Percentiles rank a stretch among this genome's conserved stretches.
phyloP scores from a whole-genome alignment of 2,113 vertebrate species.

The Macheiramphus alcinus region DNA sequence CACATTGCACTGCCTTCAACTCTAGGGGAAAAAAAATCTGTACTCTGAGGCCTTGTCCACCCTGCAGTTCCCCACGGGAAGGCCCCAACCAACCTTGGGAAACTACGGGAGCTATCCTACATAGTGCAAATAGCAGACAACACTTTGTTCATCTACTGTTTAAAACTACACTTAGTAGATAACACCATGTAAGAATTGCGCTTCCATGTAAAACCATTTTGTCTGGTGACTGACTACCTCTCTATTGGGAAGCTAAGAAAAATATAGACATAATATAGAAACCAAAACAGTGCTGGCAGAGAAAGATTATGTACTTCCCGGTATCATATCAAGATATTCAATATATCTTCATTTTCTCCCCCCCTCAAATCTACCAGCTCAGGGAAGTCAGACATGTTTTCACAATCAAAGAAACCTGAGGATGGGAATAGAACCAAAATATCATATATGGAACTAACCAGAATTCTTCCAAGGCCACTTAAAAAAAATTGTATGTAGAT shows the following conservation, averaged over 20 bases:
- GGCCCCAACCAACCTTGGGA: background rate
- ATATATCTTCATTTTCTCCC: background rate
- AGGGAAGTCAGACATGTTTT: background rate
- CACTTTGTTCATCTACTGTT: background rate
- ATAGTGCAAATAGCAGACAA: background rate
- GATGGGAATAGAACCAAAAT: background rate
- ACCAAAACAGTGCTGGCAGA: background rate
- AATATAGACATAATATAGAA: background rate
- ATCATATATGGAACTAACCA: rapidly evolving
- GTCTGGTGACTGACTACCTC: background rate
- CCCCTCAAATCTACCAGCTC: background rate
- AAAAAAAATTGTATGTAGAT: background rate
- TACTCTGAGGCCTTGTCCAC: background rate
- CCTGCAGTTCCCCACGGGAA: background rate
- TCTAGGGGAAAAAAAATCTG: too few relatives aligned
- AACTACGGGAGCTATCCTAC: background rate
- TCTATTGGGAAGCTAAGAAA: background rate
- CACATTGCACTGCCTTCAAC: background rate
- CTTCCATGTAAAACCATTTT: background rate
- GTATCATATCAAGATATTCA: background rate
- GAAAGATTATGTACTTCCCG: background rate
- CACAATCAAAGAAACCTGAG: background rate
- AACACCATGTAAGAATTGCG: background rate
- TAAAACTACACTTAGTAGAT: background rate
- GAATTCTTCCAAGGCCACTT: background rate